These are phyloP conservation scores for Philaenus spumarius DNA, from an alignment of 1,140 invertebrate species.

Conservation along the genomic window DNA sequence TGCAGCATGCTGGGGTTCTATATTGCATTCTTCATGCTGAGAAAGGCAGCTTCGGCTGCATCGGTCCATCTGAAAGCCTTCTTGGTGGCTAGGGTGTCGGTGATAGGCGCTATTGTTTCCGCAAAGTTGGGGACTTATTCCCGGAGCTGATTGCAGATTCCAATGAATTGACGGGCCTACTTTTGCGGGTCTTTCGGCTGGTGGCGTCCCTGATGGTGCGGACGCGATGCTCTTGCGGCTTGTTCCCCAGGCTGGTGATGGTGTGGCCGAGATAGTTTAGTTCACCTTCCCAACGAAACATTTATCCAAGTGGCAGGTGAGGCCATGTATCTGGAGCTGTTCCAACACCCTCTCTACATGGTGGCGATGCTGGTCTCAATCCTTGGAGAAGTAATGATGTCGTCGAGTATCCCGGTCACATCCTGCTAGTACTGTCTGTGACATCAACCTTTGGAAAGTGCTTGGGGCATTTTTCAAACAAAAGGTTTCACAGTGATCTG, in stretches of 20 bases:
- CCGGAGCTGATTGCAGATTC: slow-evolving; percentile 34
- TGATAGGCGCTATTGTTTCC: slow-evolving; percentile 36
- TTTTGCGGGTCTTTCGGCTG: slow-evolving; percentile 32
- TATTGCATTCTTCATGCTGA: slow-evolving; percentile 30
- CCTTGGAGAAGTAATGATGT: slow-evolving; percentile 27
- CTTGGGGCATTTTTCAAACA: slow-evolving; percentile 34
- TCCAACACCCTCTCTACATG: slow-evolving; percentile 24
- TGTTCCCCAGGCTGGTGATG: slow-evolving; percentile 33
- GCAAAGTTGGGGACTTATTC: too few relatives aligned
- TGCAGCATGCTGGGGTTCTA: too few relatives aligned
- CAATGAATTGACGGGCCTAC: too few relatives aligned
- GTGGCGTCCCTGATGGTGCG: too few relatives aligned
- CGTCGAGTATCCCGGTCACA: slow-evolving; percentile 23
- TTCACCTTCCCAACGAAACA: slow-evolving; percentile 32
- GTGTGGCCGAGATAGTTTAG: slow-evolving; percentile 35
- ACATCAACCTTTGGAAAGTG: slow-evolving; percentile 31
- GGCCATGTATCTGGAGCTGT: slow-evolving; percentile 24
- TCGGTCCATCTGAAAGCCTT: too few relatives aligned
- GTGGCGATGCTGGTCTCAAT: slow-evolving; percentile 26
- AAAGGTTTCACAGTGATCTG: slow-evolving; percentile 35
- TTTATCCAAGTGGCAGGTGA: slow-evolving; percentile 33
- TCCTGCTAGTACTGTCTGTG: slow-evolving; percentile 21
- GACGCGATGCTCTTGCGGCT: slow-evolving; percentile 35
- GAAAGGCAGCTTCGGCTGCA: too few relatives aligned
- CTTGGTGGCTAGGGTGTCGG: too few relatives aligned